These are phyloP conservation scores for Aporrectodea caliginosa DNA, from an alignment of 1,140 invertebrate species.

Conservation along the genomic window DNA sequence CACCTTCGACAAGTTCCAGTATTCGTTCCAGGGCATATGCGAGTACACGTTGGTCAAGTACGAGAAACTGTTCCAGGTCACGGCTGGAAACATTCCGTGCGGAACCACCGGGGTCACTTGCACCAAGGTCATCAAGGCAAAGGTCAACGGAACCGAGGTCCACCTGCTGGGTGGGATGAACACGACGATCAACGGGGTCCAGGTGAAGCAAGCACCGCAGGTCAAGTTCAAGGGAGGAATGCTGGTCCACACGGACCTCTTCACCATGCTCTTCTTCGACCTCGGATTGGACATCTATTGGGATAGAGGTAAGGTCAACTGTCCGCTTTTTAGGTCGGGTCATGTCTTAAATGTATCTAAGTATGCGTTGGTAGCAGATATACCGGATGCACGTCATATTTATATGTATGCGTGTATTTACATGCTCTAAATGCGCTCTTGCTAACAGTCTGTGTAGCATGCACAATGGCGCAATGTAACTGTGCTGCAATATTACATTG, in stretches of 20 bases:
- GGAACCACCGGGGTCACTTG: background rate
- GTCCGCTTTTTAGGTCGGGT: too few relatives aligned
- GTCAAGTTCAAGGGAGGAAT: background rate
- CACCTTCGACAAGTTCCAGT: conserved; percentile 73
- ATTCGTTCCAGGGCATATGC: conserved; percentile 69
- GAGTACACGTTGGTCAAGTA: conserved; percentile 1
- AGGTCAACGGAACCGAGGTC: background rate
- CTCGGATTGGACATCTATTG: background rate
- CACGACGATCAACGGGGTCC: background rate
- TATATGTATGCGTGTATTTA: too few relatives aligned
- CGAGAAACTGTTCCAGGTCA: background rate
- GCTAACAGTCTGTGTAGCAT: too few relatives aligned
- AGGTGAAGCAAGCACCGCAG: background rate
- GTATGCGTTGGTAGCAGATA: too few relatives aligned
- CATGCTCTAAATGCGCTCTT: too few relatives aligned
- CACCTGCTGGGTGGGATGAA: background rate
- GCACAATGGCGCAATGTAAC: too few relatives aligned
- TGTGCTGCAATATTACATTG: too few relatives aligned
- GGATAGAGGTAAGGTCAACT: background rate
- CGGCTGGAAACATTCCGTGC: conserved; percentile 4
- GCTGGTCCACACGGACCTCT: background rate
- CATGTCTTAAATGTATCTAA: too few relatives aligned
- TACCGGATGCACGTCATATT: too few relatives aligned
- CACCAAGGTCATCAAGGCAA: background rate
- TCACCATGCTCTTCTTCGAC: background rate